Evolutionary conservation across 2,888 invertebrate species (phyloP).

Genomic region (Watsonalla cultraria): DNA sequence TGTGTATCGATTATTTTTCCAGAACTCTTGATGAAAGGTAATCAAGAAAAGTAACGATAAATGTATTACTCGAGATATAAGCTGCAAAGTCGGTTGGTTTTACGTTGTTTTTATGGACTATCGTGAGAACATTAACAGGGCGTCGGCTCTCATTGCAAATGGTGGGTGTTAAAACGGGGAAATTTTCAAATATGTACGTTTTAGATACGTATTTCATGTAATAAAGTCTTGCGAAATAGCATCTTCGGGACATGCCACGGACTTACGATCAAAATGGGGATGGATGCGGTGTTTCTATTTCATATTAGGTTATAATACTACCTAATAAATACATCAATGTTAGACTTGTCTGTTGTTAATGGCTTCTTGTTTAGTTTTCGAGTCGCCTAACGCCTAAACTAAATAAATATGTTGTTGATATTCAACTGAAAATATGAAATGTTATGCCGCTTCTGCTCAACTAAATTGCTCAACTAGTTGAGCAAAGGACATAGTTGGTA

Average conservation of each 20-base stretch:
- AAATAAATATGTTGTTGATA: too few species aligned
- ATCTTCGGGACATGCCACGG: constrained; percentile 31
- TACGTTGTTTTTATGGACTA: constrained; percentile 38
- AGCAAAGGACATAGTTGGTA: too few species aligned
- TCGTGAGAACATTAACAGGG: constrained; percentile 41
- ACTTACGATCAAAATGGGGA: constrained; percentile 5
- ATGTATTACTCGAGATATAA: constrained; percentile 17
- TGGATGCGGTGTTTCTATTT: constrained; percentile 27
- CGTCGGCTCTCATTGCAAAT: constrained; percentile 31
- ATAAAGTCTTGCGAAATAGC: constrained; percentile 52
- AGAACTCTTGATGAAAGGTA: constrained; percentile 11
- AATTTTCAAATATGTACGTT: constrained; percentile 51
- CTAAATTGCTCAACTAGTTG: too few species aligned
- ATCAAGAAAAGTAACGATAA: constrained; percentile 37
- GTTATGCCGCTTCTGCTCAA: too few species aligned
- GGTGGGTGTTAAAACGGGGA: constrained; percentile 34
- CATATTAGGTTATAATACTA: too few species aligned
- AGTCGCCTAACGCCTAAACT: not conserved
- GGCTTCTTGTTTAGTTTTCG: not conserved
- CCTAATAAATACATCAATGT: too few species aligned
- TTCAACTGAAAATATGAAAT: too few species aligned
- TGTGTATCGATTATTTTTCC: not conserved
- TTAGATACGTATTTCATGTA: constrained; percentile 49
- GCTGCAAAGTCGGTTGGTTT: constrained; percentile 11
- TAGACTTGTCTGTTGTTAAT: not conserved